phyloP scores from a whole-genome alignment of 1,140 invertebrate genomes.

The Holotrichia oblita region DNA sequence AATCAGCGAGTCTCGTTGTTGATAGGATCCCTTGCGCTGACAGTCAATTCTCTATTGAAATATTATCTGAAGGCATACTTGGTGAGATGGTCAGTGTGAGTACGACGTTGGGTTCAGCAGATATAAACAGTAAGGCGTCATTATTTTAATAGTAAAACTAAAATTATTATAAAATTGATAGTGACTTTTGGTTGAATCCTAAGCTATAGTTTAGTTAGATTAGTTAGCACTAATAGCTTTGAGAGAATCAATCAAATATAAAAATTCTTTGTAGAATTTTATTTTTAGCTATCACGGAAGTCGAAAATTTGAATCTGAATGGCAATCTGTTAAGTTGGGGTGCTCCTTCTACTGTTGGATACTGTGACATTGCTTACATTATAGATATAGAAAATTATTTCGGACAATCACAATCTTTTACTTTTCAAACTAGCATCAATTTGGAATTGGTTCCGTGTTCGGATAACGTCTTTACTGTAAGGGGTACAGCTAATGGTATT shows the following conservation, averaged over 20 bases:
- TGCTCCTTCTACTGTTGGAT: neutral
- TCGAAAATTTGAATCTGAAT: neutral
- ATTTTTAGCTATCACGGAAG: neutral
- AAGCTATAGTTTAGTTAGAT: too few species aligned
- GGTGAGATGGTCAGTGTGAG: neutral
- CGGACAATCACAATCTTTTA: neutral
- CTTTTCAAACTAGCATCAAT: neutral
- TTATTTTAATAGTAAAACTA: too few species aligned
- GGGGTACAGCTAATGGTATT: too few species aligned
- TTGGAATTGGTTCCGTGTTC: constrained; percentile 14
- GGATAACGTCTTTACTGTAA: neutral
- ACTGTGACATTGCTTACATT: neutral
- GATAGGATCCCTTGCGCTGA: constrained; percentile 4
- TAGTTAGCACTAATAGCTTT: too few species aligned
- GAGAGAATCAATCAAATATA: too few species aligned
- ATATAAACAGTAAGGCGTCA: neutral
- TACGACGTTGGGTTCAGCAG: neutral
- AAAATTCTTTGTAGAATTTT: neutral
- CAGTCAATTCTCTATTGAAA: neutral
- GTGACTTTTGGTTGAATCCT: too few species aligned
- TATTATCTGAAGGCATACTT: neutral
- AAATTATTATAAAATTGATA: too few species aligned
- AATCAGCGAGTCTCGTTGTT: neutral
- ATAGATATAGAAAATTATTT: neutral
- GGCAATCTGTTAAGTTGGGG: neutral